Evolutionary conservation across 2,113 vertebrate species (phyloP).

Genomic region (Notothenia rossii): DNA sequence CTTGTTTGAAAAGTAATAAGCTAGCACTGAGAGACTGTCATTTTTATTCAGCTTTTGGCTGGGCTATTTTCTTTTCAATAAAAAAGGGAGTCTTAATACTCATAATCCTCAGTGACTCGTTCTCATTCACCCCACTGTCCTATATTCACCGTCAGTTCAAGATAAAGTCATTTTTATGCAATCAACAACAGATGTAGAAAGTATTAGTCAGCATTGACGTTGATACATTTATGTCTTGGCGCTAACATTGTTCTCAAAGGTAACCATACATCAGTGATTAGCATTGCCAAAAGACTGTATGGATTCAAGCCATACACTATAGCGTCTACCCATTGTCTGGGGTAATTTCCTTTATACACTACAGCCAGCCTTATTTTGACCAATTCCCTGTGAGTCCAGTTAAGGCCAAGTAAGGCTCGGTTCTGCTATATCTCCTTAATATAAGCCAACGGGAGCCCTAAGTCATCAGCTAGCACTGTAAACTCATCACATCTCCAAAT

Average conservation of each 20-base stretch:
- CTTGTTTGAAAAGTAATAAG: constrained; percentile 21
- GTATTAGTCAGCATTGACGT: constrained; percentile 30
- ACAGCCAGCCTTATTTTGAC: constrained; percentile 18
- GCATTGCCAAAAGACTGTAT: constrained; percentile 20
- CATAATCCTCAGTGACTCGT: constrained; percentile 15
- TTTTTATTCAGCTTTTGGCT: constrained; percentile 13
- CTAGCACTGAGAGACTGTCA: constrained; percentile 1
- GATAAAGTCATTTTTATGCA: constrained; percentile 33
- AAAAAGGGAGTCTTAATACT: not conserved
- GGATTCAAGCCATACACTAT: constrained; percentile 17
- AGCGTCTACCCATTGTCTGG: constrained; percentile 39
- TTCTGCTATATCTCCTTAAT: constrained; percentile 44
- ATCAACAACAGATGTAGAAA: constrained; percentile 49
- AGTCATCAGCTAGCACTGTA: constrained; percentile 50
- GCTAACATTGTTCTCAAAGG: constrained; percentile 16
- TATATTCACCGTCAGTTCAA: constrained; percentile 12
- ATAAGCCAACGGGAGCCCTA: constrained; percentile 19
- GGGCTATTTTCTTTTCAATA: constrained; percentile 25
- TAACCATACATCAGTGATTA: constrained; percentile 33
- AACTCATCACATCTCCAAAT: constrained; percentile 60
- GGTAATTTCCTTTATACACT: constrained; percentile 36
- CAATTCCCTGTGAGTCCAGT: constrained; percentile 35
- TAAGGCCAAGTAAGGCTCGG: constrained; percentile 14
- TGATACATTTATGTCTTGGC: constrained; percentile 40
- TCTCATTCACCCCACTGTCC: constrained; percentile 22